Evolutionary conservation across 2,888 invertebrate genomes (phyloP).

Genomic region (Ophion ventricosus): DNA sequence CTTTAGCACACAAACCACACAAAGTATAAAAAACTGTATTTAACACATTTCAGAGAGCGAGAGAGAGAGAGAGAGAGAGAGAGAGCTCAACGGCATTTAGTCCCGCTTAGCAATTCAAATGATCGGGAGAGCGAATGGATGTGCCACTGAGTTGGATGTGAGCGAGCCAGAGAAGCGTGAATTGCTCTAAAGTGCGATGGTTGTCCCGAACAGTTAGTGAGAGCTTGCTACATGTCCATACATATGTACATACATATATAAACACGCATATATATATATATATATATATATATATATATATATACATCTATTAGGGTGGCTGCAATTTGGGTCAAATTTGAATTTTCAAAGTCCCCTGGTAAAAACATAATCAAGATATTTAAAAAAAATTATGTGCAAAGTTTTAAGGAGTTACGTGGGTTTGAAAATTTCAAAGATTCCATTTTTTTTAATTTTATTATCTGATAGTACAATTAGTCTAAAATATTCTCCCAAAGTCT

Average conservation of each 20-base stretch:
- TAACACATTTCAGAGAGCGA: too few species aligned
- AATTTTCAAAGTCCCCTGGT: not conserved
- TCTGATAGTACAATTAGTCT: too few species aligned
- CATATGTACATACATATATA: not conserved
- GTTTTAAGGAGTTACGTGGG: too few species aligned
- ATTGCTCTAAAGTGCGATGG: conserved; percentile 59
- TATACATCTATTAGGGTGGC: too few species aligned
- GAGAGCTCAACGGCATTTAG: conserved; percentile 38
- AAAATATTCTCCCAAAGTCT: too few species aligned
- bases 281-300: too few species aligned
- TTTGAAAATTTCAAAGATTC: too few species aligned
- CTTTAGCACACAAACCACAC: too few species aligned
- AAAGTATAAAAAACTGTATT: too few species aligned
- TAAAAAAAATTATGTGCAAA: not conserved
- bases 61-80: conserved; percentile 19
- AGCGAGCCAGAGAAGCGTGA: conserved; percentile 37
- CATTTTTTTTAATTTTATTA: too few species aligned
- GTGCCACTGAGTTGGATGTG: conserved; percentile 18
- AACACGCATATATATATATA: too few species aligned
- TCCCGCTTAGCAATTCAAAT: conserved; percentile 63
- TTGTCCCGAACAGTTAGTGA: conserved; percentile 18
- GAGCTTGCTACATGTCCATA: conserved; percentile 1
- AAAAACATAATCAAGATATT: not conserved
- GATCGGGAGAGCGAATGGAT: conserved; percentile 27
- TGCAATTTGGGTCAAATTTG: too few species aligned